Evolutionary conservation across 2,888 invertebrate genomes (phyloP).

Genomic region (Tetragonisca angustula): DNA sequence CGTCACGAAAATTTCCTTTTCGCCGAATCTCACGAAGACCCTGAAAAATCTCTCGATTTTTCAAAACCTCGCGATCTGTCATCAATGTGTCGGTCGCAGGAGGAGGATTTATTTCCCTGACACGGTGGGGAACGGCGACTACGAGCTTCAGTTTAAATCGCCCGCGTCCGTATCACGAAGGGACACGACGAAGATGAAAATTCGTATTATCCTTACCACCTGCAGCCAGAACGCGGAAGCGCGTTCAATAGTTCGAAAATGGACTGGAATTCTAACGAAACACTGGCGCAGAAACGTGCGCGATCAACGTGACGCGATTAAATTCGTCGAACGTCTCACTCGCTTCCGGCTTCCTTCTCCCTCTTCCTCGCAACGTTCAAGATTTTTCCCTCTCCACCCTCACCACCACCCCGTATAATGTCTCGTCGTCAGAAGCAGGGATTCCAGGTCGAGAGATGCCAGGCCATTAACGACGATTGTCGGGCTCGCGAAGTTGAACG

Average conservation of each 20-base stretch:
- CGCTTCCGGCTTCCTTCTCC: not conserved
- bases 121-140: too few relatives aligned
- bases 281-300: constrained; percentile 24
- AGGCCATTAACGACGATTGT: constrained; percentile 60
- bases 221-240: constrained; percentile 3
- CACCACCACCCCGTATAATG: not conserved
- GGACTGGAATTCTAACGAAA: constrained; percentile 15
- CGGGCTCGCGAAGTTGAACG: constrained; percentile 23
- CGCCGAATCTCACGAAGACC: not conserved
- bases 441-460: constrained; percentile 62
- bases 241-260: not conserved
- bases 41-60: not conserved
- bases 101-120: constrained; percentile 13
- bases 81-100: not conserved
- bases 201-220: constrained; percentile 9
- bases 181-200: not conserved
- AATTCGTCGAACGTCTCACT: constrained; percentile 19
- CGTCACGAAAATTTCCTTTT: not conserved
- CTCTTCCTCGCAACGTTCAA: not conserved
- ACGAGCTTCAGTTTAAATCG: constrained; percentile 3
- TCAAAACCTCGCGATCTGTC: not conserved
- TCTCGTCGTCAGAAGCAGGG: constrained; percentile 3
- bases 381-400: constrained; percentile 41
- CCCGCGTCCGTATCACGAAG: not conserved
- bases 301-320: constrained; percentile 48